These are phyloP conservation scores for Dipodomys stephensi DNA, from an alignment of 2,113 vertebrate species.

Conservation along the genomic window DNA sequence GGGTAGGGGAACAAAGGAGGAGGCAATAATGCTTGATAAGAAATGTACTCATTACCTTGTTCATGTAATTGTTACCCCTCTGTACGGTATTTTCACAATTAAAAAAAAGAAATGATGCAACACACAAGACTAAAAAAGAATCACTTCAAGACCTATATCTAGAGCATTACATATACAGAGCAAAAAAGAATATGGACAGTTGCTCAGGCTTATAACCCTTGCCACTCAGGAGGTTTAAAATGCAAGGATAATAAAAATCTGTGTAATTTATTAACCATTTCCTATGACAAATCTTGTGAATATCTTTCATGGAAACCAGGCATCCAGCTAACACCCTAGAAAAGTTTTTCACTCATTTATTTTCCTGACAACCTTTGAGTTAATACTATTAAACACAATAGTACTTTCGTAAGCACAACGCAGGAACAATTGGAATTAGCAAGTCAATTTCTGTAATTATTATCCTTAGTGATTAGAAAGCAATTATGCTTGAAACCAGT, in stretches of 20 bases:
- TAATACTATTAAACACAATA: constrained; percentile 43
- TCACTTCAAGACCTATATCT: too few relatives aligned
- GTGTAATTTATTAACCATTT: constrained; percentile 24
- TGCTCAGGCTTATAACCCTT: too few relatives aligned
- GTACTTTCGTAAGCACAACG: neutral
- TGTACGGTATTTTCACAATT: too few relatives aligned
- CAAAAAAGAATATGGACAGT: too few relatives aligned
- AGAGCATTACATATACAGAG: too few relatives aligned
- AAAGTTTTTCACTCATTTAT: constrained; percentile 41
- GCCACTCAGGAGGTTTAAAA: constrained; percentile 24
- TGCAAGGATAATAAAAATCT: constrained; percentile 65
- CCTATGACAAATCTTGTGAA: neutral
- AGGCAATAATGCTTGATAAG: too few relatives aligned
- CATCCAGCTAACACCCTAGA: constrained; percentile 44
- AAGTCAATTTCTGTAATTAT: constrained; percentile 51
- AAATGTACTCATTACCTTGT: too few relatives aligned
- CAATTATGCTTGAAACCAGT: constrained; percentile 39
- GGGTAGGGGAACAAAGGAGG: too few relatives aligned
- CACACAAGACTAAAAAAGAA: too few relatives aligned
- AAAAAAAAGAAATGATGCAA: too few relatives aligned
- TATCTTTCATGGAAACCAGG: neutral
- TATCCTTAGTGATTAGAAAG: constrained; percentile 63
- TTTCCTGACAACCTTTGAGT: constrained; percentile 38
- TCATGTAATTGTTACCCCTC: too few relatives aligned
- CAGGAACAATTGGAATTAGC: constrained; percentile 21